Base-by-base conservation (phyloP, 2,797 vertebrate species). In the Gouania willdenowi region DNA sequence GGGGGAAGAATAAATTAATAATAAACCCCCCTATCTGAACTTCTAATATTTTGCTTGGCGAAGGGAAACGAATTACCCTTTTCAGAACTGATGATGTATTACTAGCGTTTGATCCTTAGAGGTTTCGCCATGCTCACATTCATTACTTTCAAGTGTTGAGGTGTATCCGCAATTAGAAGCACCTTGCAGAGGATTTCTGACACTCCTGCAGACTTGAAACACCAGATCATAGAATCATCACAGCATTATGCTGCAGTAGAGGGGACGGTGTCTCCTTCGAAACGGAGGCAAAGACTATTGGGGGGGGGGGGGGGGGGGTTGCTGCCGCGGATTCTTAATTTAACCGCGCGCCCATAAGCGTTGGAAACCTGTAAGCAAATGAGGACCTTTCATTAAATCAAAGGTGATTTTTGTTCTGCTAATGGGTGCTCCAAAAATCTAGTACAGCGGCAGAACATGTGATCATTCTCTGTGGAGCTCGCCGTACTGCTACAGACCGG, bases 81-180 rank as follows among this genome's bases (percentile, higher is more conserved):
- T 87, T 87, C 85, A 87, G 80, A 82, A 85, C 77, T 85, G 85
- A 87, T 87, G 85, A 87, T 87, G 80, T 87, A 87, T 87, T 87
- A 85, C 85, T 87, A 85, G 82, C 80, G 83, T 87, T 85, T 87
- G 85, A 87, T 87, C 85, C 85, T 87, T 81, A 27, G 85, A 87
- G 85, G 85, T 83, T 86, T 87, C 65, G 58, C 80, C 79, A 63
- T 78, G 85, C 85, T 88, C 83, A 83, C 83, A 87, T 87, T 88
- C 86, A 87, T 88, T 88, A 88, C 86, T 86, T 88, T 87, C 86
- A 88, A 88, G 85, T 85, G 81, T 83, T 83, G 84, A 87, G 86
- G 85, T 88, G 86, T 83, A 87, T 86, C 85, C 84, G 83, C 85
- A 87, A 87, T 87, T 87, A 87, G 85, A 85, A 85, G 85, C 82